Base-by-base conservation (phyloP, 1,140 invertebrate genomes). In the Hydropsyche tenuis region DNA sequence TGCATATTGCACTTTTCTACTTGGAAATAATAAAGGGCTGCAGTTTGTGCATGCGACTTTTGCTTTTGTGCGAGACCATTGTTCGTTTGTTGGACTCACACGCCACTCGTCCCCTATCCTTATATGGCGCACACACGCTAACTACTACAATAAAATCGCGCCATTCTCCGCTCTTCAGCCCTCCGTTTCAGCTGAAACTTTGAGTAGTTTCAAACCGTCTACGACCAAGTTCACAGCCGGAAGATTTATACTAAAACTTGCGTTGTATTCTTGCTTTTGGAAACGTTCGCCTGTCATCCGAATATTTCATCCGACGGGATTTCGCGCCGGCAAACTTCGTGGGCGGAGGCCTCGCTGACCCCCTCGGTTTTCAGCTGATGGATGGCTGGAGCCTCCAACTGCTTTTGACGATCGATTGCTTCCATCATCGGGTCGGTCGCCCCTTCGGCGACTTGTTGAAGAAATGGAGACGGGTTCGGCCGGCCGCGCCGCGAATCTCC, bases 181-280 rank as follows among this genome's bases (percentile, higher is more conserved):
- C 30, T 37, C 30, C 30, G 30, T 37, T 37, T 37, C 30, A 9
- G 30, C 72, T 60, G 16, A 73, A 76, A 76, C 75, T 76, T 76
- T 73, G 75, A 73, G 72, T 71, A 76, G 75, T 76, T 76, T 73
- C 71, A 9, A 76, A 70, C 71, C 70, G 72, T 76, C 75, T 71
- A 76, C 75, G 70, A 76, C 60, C 73, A 64, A 69, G 72, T 73
- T 70, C 70, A 69, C 70, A 69, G 25, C 68, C 71, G 51, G 56
- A 71, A 76, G 75, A 76, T 76, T 76, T 76, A 76, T 76, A 76
- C 72, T 68, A 23, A 66, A 76, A 76, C 72, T 73, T 53, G 71
- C 43, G 74, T 69, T 76, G 75, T 68, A 56, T 73, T 53, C 62
- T 65, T 65, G 75, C 75, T 73, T 46, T 30, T 56, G 68, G 72